phyloP scores from a whole-genome alignment of 1,140 invertebrate species.

The Dreissena rostriformis region DNA sequence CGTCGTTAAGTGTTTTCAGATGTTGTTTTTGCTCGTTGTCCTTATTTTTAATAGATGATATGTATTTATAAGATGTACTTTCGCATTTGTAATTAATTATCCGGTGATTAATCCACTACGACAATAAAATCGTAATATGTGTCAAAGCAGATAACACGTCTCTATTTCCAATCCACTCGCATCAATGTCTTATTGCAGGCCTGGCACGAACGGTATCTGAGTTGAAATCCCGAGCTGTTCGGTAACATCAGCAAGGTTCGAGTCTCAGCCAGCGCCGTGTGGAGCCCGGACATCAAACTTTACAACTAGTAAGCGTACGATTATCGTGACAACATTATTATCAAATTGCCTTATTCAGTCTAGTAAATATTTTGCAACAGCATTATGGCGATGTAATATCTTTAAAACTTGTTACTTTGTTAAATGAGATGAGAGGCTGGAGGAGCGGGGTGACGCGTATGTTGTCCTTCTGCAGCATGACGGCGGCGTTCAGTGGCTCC shows the following conservation, averaged over 20 bases:
- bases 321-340: background rate
- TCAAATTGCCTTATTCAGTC: background rate
- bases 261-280: constrained; percentile 89
- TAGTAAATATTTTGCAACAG: no score
- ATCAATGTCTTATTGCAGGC: constrained; percentile 67
- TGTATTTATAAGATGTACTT: no score
- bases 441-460: constrained; percentile 76
- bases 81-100: no score
- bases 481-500: constrained; percentile 97
- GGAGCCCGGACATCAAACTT: constrained; percentile 84
- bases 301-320: constrained; percentile 80
- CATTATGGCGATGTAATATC: no score
- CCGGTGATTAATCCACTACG: no score
- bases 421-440: constrained; percentile 74
- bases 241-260: constrained; percentile 90
- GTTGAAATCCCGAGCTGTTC: constrained; percentile 97
- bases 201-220: constrained; percentile 98
- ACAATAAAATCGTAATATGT: no score
- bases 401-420: background rate
- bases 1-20: no score
- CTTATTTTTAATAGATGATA: no score
- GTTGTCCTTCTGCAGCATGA: constrained; percentile 86
- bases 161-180: no score
- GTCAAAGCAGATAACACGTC: no score
- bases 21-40: no score